Percentiles rank a stretch among this genome's conserved stretches.
Conservation (phyloP, 2,113 vertebrate species). For the Pygoscelis adeliae region DNA sequence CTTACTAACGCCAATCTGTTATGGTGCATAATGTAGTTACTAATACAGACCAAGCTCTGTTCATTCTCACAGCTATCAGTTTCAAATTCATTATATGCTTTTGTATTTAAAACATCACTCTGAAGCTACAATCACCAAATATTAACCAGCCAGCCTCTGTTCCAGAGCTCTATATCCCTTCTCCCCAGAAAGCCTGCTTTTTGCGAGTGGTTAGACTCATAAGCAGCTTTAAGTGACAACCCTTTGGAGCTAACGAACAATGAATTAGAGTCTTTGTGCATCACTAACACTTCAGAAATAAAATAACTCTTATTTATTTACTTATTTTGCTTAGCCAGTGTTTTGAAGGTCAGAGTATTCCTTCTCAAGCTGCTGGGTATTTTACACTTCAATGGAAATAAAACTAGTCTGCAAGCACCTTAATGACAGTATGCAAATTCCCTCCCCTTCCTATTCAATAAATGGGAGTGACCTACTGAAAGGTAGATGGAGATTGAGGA, state of each 20-base stretch:
- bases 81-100: neutral
- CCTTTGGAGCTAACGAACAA: neutral
- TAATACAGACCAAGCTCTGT: neutral
- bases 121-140: neutral
- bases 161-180: neutral
- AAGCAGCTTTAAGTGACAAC: neutral
- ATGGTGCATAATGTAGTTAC: neutral
- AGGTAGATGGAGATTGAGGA: neutral
- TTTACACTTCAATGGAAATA: neutral
- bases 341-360: neutral
- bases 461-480: neutral
- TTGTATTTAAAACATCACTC: neutral
- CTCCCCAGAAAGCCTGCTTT: neutral
- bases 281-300: neutral
- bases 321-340: neutral
- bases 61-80: neutral
- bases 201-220: neutral
- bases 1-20: neutral
- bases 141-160: neutral
- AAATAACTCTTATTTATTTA: neutral
- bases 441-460: neutral
- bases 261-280: neutral
- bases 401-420: neutral
- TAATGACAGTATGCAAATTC: neutral
- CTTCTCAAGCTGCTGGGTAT: neutral